These are phyloP conservation scores for Hymenochirus boettgeri DNA, from an alignment of 2,113 vertebrate genomes.

Conservation along the genomic window DNA sequence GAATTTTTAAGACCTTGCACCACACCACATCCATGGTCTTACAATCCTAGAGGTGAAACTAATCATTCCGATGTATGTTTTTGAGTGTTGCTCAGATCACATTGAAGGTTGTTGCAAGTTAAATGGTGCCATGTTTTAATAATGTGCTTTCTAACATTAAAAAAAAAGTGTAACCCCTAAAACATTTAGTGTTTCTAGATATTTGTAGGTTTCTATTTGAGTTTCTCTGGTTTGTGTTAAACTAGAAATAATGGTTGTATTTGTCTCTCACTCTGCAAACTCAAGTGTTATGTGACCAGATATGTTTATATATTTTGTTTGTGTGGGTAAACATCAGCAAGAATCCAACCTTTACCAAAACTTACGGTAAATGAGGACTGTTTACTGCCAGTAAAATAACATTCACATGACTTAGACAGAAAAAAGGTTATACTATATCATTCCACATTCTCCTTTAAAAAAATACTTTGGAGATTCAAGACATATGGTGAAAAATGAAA, in stretches of 20 bases:
- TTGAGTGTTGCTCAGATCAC: conserved; percentile 49
- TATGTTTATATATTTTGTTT: conserved; percentile 1
- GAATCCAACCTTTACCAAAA: too few species aligned
- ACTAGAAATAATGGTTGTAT: conserved; percentile 14
- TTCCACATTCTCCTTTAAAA: too few species aligned
- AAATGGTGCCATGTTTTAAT: conserved; percentile 48
- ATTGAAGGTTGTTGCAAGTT: conserved; percentile 58
- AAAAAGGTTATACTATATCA: not conserved
- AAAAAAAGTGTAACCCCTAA: conserved; percentile 21
- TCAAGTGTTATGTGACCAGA: not conserved
- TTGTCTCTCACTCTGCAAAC: too few species aligned
- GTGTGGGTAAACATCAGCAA: too few species aligned
- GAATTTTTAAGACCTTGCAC: conserved; percentile 76
- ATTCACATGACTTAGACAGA: too few species aligned
- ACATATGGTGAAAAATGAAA: too few species aligned
- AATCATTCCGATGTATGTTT: conserved; percentile 12
- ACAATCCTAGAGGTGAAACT: conserved; percentile 45
- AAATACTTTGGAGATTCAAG: too few species aligned
- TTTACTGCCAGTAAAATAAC: too few species aligned
- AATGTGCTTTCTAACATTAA: conserved; percentile 17
- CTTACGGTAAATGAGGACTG: too few species aligned
- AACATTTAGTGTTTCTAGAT: conserved; percentile 5
- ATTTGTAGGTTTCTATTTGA: not conserved
- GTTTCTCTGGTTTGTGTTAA: conserved; percentile 11
- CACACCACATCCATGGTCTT: conserved; percentile 70